phyloP scores from a whole-genome alignment of 2,113 vertebrate species.

The Halcyon malimbica region DNA sequence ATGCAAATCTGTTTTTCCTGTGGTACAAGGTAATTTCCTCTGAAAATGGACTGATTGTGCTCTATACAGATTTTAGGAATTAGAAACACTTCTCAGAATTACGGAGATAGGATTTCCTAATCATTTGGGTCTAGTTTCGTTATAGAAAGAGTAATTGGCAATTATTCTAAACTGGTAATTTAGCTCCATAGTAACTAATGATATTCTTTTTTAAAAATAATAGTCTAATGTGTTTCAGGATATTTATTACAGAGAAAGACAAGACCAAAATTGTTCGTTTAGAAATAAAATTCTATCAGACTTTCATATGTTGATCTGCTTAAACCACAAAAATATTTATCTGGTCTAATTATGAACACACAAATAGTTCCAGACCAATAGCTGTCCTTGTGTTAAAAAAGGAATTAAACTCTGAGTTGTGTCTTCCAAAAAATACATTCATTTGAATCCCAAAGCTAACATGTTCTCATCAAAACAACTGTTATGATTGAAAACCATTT shows the following conservation, averaged over 20 bases:
- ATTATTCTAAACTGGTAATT: constrained; percentile 21
- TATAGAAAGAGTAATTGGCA: constrained; percentile 17
- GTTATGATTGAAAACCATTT: background rate
- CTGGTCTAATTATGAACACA: background rate
- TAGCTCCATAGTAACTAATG: background rate
- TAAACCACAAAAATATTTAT: constrained; percentile 26
- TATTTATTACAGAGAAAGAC: background rate
- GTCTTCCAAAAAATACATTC: background rate
- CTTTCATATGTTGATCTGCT: background rate
- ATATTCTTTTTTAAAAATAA: background rate
- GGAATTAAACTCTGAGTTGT: background rate
- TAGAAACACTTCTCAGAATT: background rate
- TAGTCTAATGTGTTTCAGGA: background rate
- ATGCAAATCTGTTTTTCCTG: background rate
- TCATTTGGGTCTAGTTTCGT: background rate
- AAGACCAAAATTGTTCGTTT: background rate
- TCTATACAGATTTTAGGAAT: background rate
- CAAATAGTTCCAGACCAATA: background rate
- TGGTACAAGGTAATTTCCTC: background rate
- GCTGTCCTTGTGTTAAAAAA: background rate
- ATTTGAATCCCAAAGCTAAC: background rate
- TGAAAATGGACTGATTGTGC: background rate
- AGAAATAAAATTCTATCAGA: constrained; percentile 33
- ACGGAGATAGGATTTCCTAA: background rate
- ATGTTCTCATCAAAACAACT: background rate